Evolutionary conservation across 2,797 vertebrate species (phyloP).

Genomic region (Ciconia nigra): DNA sequence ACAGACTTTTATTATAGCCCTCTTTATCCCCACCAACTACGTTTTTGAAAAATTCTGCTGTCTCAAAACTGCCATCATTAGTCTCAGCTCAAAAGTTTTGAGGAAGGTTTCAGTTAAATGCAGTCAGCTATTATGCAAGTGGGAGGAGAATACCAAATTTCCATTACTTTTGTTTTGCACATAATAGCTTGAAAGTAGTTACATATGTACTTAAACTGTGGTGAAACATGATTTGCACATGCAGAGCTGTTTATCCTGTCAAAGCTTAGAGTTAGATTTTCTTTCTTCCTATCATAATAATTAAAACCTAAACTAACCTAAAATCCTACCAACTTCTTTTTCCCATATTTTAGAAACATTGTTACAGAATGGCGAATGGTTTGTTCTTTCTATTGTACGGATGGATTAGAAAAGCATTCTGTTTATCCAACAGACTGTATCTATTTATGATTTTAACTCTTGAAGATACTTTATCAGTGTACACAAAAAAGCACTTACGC

Average conservation of each 20-base stretch:
- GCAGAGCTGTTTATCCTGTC: not conserved
- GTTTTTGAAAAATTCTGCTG: not conserved
- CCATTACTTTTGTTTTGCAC: not conserved
- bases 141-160: not conserved
- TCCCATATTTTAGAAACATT: not conserved
- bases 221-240: not conserved
- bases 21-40: not conserved
- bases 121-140: not conserved
- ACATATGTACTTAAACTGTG: not conserved
- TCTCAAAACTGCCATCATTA: slow-evolving; percentile 3
- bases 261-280: not conserved
- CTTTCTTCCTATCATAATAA: not conserved
- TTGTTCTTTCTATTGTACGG: not conserved
- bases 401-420: not conserved
- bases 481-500: not conserved
- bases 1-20: not conserved
- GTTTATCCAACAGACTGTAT: not conserved
- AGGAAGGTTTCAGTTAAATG: slow-evolving; percentile 17
- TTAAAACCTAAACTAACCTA: not conserved
- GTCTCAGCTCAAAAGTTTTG: slow-evolving; percentile 23
- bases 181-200: not conserved
- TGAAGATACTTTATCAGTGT: not conserved
- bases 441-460: not conserved
- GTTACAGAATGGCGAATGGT: not conserved
- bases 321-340: not conserved